Evolutionary conservation across 2,797 vertebrate species (phyloP), one percentile per base, ranked within the genome.

Genomic region (Mus spretus): DNA sequence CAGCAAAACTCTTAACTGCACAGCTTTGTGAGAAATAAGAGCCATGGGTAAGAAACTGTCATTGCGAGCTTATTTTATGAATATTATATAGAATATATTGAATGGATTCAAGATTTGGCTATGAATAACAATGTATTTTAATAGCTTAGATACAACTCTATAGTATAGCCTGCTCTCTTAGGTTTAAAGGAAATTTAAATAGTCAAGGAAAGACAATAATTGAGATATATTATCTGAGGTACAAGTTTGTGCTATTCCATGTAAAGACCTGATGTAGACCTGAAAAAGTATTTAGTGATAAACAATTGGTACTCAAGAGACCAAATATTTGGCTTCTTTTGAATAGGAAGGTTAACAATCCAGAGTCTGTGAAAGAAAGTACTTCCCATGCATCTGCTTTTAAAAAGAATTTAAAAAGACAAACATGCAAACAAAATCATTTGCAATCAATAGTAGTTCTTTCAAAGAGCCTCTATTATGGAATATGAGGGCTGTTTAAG

Each of bases 191-290:
- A 92, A 93, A 3, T 80, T 65, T 57, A 34, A 70, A 59, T 0
- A 75, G 63, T 40, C 17, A 89, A 70, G 85, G 89, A 89, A 79
- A 61, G 8, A 53, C 65, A 61, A 80, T 57, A 80, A 70, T 65
- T 13, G 28, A 67, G 65, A 67, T 67, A 67, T 34, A 67, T 50
- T 63, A 17, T 75, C 77, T 85, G 19, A 47, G 17, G 6, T 61
- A 55, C 9, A 65, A 47, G 85, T 89, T 75, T 95, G 93, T 10
- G 53, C 91, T 93, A 72, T 72, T 94, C 87, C 28, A 20, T 61
- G 75, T 22, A 85, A 78, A 94, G 26, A 50, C 82, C n/a, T 65
- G n/a, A 90, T 14, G 26, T 80, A 70, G 77, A 31, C 67, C 70
- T 75, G 1, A 34, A 6, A 61, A 77, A 57, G 34, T 63, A 81